Conservation (phyloP, 2,797 vertebrate species). For the Danio jaintianensis region DNA sequence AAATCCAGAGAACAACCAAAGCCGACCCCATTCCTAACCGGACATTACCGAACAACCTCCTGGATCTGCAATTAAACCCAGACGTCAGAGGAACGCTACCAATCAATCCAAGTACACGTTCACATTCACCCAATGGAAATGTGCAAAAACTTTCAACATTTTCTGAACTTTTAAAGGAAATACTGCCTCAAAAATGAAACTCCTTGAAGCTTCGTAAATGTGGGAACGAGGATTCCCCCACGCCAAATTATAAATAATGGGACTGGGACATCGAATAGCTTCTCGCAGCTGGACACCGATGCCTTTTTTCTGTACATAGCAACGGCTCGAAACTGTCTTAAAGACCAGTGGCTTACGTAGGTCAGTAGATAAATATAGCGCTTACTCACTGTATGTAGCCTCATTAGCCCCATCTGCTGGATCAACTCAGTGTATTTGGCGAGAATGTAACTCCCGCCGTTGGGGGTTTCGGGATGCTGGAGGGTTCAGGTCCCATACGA, state of each 20-base stretch:
- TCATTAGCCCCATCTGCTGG: slow-evolving; percentile 68
- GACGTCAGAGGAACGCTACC: slow-evolving; percentile 19
- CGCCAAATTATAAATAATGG: slow-evolving; percentile 66
- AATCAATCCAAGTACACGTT: slow-evolving; percentile 46
- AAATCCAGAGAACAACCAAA: slow-evolving; percentile 76
- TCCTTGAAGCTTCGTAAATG: slow-evolving; percentile 67
- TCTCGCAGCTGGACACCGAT: slow-evolving; percentile 58
- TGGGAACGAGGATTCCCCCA: slow-evolving; percentile 42
- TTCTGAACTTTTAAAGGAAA: slow-evolving; percentile 62
- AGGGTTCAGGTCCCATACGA: background rate
- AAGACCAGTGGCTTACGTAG: slow-evolving; percentile 64
- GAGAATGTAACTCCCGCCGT: slow-evolving; percentile 72
- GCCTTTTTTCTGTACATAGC: slow-evolving; percentile 74
- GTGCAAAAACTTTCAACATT: slow-evolving; percentile 59
- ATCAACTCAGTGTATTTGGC: slow-evolving; percentile 66
- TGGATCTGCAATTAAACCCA: slow-evolving; percentile 37
- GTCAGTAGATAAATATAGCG: slow-evolving; percentile 64
- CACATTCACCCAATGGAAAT: slow-evolving; percentile 63
- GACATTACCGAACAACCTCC: slow-evolving; percentile 61
- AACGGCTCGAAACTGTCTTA: slow-evolving; percentile 63
- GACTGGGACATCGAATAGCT: slow-evolving; percentile 56
- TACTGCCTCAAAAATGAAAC: slow-evolving; percentile 75
- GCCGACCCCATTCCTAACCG: slow-evolving; percentile 66
- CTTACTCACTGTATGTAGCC: slow-evolving; percentile 78
- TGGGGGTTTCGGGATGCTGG: background rate